Conservation (phyloP, 2,888 invertebrate species). For the Machimus rusticus region DNA sequence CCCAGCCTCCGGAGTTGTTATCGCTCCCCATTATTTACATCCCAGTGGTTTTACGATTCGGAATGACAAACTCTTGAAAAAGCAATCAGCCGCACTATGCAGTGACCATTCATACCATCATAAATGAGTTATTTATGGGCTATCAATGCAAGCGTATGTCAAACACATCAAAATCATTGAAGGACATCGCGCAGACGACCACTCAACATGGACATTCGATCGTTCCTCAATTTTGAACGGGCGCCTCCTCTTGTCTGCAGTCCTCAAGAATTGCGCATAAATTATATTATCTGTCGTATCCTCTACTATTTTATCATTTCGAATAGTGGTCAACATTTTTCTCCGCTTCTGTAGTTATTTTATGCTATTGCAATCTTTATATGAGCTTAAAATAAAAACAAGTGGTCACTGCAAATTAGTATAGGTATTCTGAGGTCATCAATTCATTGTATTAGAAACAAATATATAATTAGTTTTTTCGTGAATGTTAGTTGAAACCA, state of each 20-base stretch:
- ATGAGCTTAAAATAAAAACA: too few species aligned
- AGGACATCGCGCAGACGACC: slow-evolving; percentile 42
- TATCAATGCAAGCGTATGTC: slow-evolving; percentile 64
- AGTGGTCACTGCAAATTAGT: too few species aligned
- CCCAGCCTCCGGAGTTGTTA: slow-evolving; percentile 43
- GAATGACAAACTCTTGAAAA: slow-evolving; percentile 47
- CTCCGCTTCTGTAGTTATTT: neutral
- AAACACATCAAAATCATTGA: slow-evolving; percentile 60
- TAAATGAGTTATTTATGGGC: slow-evolving; percentile 63
- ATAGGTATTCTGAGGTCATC: too few species aligned
- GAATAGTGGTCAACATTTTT: neutral
- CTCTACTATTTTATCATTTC: neutral
- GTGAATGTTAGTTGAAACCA: too few species aligned
- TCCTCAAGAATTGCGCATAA: neutral
- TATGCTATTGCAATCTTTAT: too few species aligned
- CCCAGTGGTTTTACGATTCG: slow-evolving; percentile 46
- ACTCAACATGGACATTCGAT: slow-evolving; percentile 49
- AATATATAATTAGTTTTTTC: too few species aligned
- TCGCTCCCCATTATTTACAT: slow-evolving; percentile 47
- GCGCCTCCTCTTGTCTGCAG: neutral
- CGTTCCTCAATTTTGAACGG: slow-evolving; percentile 30
- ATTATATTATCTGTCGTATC: neutral
- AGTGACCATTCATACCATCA: slow-evolving; percentile 58
- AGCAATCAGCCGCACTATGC: slow-evolving; percentile 48
- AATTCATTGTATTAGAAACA: too few species aligned